Conservation (phyloP, 2,797 vertebrate genomes). For the Ctenopoma multispine region DNA sequence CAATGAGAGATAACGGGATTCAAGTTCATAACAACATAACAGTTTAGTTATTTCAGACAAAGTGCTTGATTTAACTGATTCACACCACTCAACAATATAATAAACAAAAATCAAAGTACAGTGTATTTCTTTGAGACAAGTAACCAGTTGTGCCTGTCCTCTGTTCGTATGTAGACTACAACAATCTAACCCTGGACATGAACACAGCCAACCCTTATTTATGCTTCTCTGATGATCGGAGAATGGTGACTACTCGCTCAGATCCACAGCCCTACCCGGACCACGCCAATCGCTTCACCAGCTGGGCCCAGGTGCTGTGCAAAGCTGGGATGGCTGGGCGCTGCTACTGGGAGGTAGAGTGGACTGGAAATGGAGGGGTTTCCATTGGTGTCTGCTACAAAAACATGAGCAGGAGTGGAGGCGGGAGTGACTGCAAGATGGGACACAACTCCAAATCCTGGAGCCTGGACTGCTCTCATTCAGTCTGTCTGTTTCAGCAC, state of each 20-base stretch:
- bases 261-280: slow-evolving; percentile 72
- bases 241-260: slow-evolving; percentile 53
- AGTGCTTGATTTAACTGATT: no score
- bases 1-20: no score
- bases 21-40: no score
- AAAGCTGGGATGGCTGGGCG: slow-evolving; percentile 73
- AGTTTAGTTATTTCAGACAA: no score
- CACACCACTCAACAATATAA: no score
- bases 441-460: slow-evolving; percentile 83
- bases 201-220: slow-evolving; percentile 81
- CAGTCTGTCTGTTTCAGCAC: slow-evolving; percentile 75
- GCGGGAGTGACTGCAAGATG: slow-evolving; percentile 76
- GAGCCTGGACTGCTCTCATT: slow-evolving; percentile 76
- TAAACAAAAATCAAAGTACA: no score
- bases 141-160: neutral
- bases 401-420: slow-evolving; percentile 70
- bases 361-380: slow-evolving; percentile 73
- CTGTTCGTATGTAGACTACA: slow-evolving; percentile 65
- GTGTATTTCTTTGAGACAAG: neutral
- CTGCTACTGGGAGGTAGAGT: slow-evolving; percentile 86
- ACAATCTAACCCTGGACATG: slow-evolving; percentile 71
- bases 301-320: slow-evolving; percentile 84
- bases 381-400: slow-evolving; percentile 81
- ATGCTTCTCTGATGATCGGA: slow-evolving; percentile 59
- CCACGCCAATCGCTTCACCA: slow-evolving; percentile 78